Evolutionary conservation across 2,888 invertebrate genomes (phyloP), one percentile per base, ranked within the genome.

Genomic region (Drosophila histrio): DNA sequence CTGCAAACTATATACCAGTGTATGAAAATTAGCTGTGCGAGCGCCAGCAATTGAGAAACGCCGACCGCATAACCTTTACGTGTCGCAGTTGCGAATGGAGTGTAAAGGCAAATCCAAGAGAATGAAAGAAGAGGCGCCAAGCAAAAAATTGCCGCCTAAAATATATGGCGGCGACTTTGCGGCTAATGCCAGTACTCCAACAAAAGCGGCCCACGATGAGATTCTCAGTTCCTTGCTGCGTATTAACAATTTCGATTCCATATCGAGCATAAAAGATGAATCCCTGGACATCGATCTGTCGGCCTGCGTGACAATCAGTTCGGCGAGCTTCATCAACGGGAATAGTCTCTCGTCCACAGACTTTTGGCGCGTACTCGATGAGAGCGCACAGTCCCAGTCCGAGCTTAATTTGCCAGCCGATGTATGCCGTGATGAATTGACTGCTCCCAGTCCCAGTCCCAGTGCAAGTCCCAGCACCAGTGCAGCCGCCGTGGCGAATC

Each of bases 81-180:
- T 81, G 80, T 86, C 85, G 80, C 75, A 72, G 68, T 67, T 78
- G 87, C 85, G 82, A 88, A 83, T 88, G 83, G 80, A 88, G 79
- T 79, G 87, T 77, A 89, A 79, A 87, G 77, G 85, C 68, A 83
- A 82, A 72, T 53, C 79, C 62, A 81, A 81, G 77, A 89, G 81
- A 81, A 90, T 90, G 85, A 90, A 90, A 83, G 90, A 89, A 90
- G 90, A 90, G 88, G 90, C 90, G 90, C 88, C 89, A 86, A 88
- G 82, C 77, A 91, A 90, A 77, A 90, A 89, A 88, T 90, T 90
- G 91, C 90, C 90, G 90, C 90, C 91, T 90, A 90, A 90, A 91
- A 84, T 86, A 54, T 79, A 81, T 79, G 80, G 84, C 74, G 88
- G 87, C 64, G 80, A 77, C 46, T 72, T 52, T 63, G 74, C 70